A percentile compares a stretch with the other conserved stretches of the same genome.
phyloP scores from a whole-genome alignment of 2,888 invertebrate species.

The Megamerina dolium region DNA sequence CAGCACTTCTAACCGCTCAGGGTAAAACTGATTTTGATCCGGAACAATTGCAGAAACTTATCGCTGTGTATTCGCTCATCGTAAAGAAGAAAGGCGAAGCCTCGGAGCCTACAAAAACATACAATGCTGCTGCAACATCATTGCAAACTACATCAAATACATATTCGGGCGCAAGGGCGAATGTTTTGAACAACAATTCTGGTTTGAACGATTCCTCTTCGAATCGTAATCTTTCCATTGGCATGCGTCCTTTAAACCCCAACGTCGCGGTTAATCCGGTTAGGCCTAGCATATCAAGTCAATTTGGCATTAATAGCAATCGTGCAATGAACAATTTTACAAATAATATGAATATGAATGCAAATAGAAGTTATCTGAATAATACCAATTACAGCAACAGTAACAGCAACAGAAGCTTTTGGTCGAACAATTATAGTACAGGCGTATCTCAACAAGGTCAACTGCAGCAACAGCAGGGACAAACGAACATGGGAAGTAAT shows the following conservation, averaged over 20 bases:
- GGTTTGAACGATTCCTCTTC: not conserved
- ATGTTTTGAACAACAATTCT: not conserved
- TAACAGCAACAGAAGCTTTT: not conserved
- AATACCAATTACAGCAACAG: not conserved
- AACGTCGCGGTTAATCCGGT: too few species aligned
- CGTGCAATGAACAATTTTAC: not conserved
- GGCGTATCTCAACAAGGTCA: not conserved
- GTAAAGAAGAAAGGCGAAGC: constrained; percentile 36
- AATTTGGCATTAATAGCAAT: too few species aligned
- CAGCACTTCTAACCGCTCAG: constrained; percentile 70
- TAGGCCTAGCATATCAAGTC: too few species aligned
- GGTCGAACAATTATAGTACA: not conserved
- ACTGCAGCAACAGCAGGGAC: not conserved
- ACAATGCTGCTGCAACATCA: not conserved
- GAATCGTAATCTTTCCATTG: too few species aligned
- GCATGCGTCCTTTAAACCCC: too few species aligned
- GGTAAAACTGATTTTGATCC: constrained; percentile 77
- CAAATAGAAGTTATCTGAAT: not conserved
- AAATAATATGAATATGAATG: not conserved
- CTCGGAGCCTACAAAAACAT: too few species aligned
- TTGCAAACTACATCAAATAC: too few species aligned
- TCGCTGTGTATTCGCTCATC: constrained; percentile 58
- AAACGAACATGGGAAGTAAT: not conserved
- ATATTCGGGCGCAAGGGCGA: not conserved
- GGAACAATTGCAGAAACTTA: constrained; percentile 69